Percentiles rank a stretch among this genome's conserved stretches.
Evolutionary conservation across 2,797 vertebrate genomes (phyloP).

Genomic region (Limnodromus scolopaceus): DNA sequence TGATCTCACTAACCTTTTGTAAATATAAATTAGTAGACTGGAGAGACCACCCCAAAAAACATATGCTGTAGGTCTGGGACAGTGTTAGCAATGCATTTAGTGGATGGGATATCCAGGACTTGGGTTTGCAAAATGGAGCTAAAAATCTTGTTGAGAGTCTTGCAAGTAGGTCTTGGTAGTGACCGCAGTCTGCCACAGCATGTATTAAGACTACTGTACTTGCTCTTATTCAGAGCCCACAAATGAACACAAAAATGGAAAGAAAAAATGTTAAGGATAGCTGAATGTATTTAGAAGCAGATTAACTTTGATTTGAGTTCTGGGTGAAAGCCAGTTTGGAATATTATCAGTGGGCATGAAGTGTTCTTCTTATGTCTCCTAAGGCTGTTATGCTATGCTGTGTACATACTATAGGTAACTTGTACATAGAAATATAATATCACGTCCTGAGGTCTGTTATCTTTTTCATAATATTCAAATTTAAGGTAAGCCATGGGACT

Average conservation of each 20-base stretch:
- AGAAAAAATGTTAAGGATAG: not conserved
- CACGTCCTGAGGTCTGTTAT: not conserved
- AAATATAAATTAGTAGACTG: not conserved
- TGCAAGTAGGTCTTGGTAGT: not conserved
- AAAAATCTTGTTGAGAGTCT: fast-evolving
- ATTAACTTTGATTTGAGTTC: not conserved
- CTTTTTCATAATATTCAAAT: not conserved
- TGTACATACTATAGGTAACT: fast-evolving
- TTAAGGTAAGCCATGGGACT: not conserved
- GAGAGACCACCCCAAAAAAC: not conserved
- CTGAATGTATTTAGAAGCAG: not conserved
- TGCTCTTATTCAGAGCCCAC: not conserved
- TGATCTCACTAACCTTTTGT: not conserved
- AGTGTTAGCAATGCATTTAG: not conserved
- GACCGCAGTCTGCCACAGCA: fast-evolving
- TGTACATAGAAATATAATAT: not conserved
- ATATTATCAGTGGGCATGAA: not conserved
- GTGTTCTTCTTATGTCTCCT: not conserved
- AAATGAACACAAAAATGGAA: not conserved
- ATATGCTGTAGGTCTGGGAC: not conserved
- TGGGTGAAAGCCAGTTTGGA: not conserved
- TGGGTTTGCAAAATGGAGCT: not conserved
- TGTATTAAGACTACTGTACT: not conserved
- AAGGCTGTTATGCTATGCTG: not conserved
- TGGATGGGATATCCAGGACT: not conserved